Evolutionary conservation across 2,888 invertebrate species (phyloP).

Genomic region (Drosophila picticornis): DNA sequence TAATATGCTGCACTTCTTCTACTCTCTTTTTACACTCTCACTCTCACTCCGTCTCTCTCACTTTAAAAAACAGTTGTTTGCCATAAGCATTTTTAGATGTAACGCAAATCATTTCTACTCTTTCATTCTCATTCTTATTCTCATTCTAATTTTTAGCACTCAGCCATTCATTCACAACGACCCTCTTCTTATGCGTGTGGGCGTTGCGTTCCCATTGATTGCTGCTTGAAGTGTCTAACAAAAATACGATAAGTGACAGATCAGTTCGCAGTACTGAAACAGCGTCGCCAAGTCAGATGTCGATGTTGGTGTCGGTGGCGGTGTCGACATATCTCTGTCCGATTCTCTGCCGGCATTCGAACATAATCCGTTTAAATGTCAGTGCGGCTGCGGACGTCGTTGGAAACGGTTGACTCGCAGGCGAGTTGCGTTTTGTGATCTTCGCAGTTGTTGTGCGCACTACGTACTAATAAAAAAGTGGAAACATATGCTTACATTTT

Average conservation of each 20-base stretch:
- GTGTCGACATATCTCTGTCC: background rate
- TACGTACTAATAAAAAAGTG: background rate
- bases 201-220: background rate
- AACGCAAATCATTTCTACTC: background rate
- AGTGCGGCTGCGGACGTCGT: slow-evolving; percentile 55
- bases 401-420: slow-evolving; percentile 50
- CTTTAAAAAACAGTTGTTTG: background rate
- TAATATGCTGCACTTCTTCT: background rate
- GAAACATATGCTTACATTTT: background rate
- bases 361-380: slow-evolving; percentile 9
- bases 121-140: background rate
- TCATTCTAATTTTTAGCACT: background rate
- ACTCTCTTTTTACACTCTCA: background rate
- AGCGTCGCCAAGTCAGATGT: background rate
- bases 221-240: slow-evolving; percentile 8
- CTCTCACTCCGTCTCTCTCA: background rate
- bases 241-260: slow-evolving; percentile 21
- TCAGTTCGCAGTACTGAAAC: slow-evolving; percentile 11
- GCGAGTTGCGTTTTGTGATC: slow-evolving; percentile 22
- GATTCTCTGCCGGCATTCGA: slow-evolving; percentile 8
- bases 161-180: too few relatives aligned
- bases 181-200: background rate
- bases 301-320: background rate
- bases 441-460: slow-evolving; percentile 7
- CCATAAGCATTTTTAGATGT: background rate